Base-by-base conservation (phyloP, 2,888 invertebrate genomes). In the Eulithis testata region DNA sequence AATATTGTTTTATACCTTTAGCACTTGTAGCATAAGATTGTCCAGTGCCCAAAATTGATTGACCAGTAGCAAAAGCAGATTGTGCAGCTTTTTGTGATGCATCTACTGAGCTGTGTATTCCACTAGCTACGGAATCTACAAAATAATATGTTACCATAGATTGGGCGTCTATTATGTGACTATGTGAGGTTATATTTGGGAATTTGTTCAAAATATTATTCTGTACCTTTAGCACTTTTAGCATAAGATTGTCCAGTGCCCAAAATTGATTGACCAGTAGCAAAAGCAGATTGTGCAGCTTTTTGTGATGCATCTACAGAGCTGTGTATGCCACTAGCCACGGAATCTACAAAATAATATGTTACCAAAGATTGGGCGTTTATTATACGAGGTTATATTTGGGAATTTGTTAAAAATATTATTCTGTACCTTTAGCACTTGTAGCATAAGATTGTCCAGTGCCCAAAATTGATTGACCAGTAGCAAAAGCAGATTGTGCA, bases 241-340 rank as follows among this genome's bases (percentile, higher is more conserved):
- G 82, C 83, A 72, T 85, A 87, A 5, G 76, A 75, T 75, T 84
- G 87, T 57, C 85, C 64, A 60, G 66, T 80, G 54, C 85, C 84
- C 62, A 83, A 63, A 69, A 83, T 85, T 3, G 84, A 80, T 71
- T 84, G 68, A 27, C 71, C 80, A 53, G 80, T 81, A 51, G 86
- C 82, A 53, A 82, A 61, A 64, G 83, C 86, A 1, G 84, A 81
- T 68, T 84, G 83, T 11, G 83, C 80, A 60, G 81, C 70, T 77
- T 79, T 86, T 76, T 87, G 82, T 68, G 86, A 81, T 0, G 74
- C 76, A 67, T 83, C 83, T 78, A 82, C 66, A 47, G 89, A 85
- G 71, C 77, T 81, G 50, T 80, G 75, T 67, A 78, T 55, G 55
- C 77, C 76, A 71, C 79, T 85, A 60, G 84, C 77, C 73, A 88